Base-by-base conservation (phyloP, 2,797 vertebrate species). In the Triplophysa bombifrons region DNA sequence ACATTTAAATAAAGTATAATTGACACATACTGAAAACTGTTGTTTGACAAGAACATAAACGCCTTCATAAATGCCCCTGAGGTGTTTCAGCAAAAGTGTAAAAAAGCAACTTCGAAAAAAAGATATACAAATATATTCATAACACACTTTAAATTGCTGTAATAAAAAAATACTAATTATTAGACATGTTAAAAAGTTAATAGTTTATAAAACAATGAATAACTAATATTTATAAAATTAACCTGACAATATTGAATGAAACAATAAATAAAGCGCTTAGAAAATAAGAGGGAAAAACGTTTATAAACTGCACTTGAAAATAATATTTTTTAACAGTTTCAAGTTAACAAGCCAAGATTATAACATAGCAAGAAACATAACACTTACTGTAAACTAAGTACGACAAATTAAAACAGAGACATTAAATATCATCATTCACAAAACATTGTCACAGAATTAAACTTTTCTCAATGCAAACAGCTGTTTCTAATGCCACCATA, bases 41-140 rank as follows among this genome's bases (percentile, higher is more conserved):
- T 63, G 56, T 51, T 67, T 78, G 76, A 38, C 22, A 3, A 30
- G 56, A 64, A 5, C 3, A 78, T n/a, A 51, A 63, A 71, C 53
- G 22, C 25, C 30, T 77, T 77, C n/a, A 61, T 63, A 78, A 63
- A 61, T 63, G 25, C 17, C 46, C 56, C 30, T 25, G 4, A 41
- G 27, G 30, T 30, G 27, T 51, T 70, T 51, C 66, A 38, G 12
- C 55, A 78, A 5, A 22, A 38, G 22, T 70, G 38, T 5, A 3
- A 46, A 30, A 50, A 58, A 58, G 17, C 67, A 67, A 56, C 2
- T 19, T 19, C 1, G 4, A 17, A 51, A 51, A 4, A 38, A 38
- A 38, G 8, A 38, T 38, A 38, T 1, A 38, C 34, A 38, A 38
- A 38, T 38, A 7, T 7, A 38, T 38, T 38, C 34, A 38, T 1